These are phyloP conservation scores for Ophiothrix spiculata DNA, from an alignment of 35 echinoderm and acorn worm genomes.

Conservation along the genomic window DNA sequence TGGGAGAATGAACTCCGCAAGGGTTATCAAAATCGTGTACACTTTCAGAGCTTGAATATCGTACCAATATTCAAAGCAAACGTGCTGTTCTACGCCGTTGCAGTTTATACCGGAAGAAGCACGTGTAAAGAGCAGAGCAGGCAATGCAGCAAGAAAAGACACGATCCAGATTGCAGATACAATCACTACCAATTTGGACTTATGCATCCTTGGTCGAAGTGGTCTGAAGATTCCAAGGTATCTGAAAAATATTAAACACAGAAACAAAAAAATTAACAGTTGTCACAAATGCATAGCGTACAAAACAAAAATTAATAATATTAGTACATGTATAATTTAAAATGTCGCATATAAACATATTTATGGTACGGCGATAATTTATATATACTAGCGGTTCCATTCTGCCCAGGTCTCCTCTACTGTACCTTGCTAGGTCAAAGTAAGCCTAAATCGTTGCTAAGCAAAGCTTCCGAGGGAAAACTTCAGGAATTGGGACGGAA, in stretches of 20 bases:
- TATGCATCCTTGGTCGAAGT: conserved; percentile 86
- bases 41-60: conserved; percentile 26
- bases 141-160: conserved; percentile 69
- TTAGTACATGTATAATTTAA: too few species aligned
- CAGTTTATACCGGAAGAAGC: conserved; percentile 19
- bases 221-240: conserved; percentile 97
- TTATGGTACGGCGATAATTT: too few species aligned
- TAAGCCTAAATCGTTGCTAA: too few species aligned
- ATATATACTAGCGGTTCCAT: too few species aligned
- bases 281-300: too few species aligned
- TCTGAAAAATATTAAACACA: conserved; percentile 49
- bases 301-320: too few species aligned
- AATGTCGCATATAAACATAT: too few species aligned
- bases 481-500: too few species aligned
- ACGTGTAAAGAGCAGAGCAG: conserved; percentile 54
- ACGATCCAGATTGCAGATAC: conserved; percentile 69
- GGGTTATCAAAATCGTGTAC: conserved; percentile 57
- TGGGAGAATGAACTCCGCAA: conserved; percentile 76
- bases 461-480: too few species aligned
- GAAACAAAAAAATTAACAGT: too few species aligned
- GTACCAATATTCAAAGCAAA: conserved; percentile 64
- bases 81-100: conserved; percentile 10
- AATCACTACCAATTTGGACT: conserved; percentile 59
- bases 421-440: too few species aligned
- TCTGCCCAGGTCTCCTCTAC: too few species aligned